Percentiles rank a stretch among this genome's conserved stretches.
These are phyloP conservation scores for Hippocampus comes DNA, from an alignment of 2,113 vertebrate species.

Conservation along the genomic window DNA sequence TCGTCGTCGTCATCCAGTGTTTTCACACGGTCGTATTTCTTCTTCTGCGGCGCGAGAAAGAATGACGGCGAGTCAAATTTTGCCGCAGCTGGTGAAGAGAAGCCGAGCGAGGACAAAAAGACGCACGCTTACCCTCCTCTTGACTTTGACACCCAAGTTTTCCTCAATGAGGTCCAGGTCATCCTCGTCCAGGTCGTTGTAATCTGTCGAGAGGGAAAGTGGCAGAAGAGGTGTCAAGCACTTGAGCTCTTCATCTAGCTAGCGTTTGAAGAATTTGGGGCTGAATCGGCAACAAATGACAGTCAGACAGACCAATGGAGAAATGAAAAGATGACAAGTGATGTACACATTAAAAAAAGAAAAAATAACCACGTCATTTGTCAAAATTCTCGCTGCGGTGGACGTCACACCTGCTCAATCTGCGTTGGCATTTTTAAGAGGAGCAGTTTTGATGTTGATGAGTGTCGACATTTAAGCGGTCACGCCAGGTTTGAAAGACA, in stretches of 20 bases:
- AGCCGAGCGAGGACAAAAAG: not conserved
- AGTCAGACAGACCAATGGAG: no score
- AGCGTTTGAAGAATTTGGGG: not conserved
- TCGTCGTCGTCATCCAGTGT: slow-evolving; percentile 95
- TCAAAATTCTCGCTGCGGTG: no score
- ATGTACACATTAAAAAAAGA: no score
- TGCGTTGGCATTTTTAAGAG: no score
- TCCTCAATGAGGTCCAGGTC: slow-evolving; percentile 98
- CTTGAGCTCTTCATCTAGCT: not conserved
- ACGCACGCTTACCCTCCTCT: slow-evolving; percentile 82
- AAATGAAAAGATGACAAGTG: no score
- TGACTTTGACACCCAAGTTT: slow-evolving; percentile 97
- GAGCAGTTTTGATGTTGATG: no score
- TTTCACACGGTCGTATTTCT: slow-evolving; percentile 92
- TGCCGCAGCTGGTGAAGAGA: not conserved
- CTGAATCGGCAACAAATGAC: no score
- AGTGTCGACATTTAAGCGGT: no score
- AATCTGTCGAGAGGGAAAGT: slow-evolving; percentile 66
- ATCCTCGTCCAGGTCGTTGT: slow-evolving; percentile 95
- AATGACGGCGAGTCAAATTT: no score
- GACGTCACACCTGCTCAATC: no score
- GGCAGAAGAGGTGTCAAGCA: not conserved
- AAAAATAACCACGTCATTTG: no score
- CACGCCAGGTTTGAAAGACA: no score
- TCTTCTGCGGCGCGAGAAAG: slow-evolving; percentile 63